Evolutionary conservation across 2,888 invertebrate genomes (phyloP).

Genomic region (Drosophila neotestacea): DNA sequence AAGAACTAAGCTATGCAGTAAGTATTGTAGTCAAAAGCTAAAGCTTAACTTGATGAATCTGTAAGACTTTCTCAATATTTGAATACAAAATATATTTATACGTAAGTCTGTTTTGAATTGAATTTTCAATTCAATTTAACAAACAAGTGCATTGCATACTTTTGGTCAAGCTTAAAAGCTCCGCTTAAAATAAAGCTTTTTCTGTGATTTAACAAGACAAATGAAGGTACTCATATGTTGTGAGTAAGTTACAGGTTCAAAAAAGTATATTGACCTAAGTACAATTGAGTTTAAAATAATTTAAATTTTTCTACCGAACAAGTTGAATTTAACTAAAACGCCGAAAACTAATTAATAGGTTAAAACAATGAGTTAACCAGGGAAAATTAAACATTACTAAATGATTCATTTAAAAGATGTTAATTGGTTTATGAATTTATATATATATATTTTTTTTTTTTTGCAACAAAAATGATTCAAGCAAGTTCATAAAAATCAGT

Average conservation of each 20-base stretch:
- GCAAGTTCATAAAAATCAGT: background rate
- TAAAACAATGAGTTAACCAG: too few relatives aligned
- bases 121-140: background rate
- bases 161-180: constrained; percentile 11
- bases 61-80: background rate
- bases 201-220: background rate
- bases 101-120: background rate
- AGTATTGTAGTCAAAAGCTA: background rate
- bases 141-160: constrained; percentile 17
- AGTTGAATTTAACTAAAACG: too few relatives aligned
- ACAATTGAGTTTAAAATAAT: too few relatives aligned
- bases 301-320: too few relatives aligned
- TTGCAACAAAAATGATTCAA: background rate
- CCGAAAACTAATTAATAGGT: too few relatives aligned
- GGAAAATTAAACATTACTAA: too few relatives aligned
- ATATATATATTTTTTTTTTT: too few relatives aligned
- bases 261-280: too few relatives aligned
- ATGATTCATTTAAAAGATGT: too few relatives aligned
- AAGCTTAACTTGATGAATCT: background rate
- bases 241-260: background rate
- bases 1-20: background rate
- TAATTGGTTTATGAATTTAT: too few relatives aligned
- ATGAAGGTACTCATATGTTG: background rate
- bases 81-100: background rate
- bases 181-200: background rate